Conservation (phyloP, 2,113 vertebrate genomes). For the Pristiophorus japonicus region DNA sequence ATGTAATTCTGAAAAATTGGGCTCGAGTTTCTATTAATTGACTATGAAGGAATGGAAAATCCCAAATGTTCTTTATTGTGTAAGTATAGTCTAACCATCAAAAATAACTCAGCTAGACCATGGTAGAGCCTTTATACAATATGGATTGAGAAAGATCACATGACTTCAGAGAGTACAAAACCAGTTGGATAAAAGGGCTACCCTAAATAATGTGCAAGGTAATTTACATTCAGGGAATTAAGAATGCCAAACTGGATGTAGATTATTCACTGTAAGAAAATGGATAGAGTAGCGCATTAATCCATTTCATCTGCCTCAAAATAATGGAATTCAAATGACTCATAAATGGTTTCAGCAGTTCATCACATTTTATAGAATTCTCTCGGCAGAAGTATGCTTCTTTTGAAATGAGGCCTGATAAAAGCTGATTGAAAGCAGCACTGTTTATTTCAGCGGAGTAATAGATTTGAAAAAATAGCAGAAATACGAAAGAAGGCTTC, state of each 20-base stretch:
- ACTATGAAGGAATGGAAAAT: no score
- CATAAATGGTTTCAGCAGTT: background rate
- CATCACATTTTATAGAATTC: background rate
- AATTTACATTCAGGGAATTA: background rate
- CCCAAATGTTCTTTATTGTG: no score
- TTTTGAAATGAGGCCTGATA: background rate
- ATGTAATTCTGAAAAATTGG: no score
- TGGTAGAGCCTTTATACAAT: background rate
- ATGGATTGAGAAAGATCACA: background rate
- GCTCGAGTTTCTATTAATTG: no score
- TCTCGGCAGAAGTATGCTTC: background rate
- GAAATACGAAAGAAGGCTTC: background rate
- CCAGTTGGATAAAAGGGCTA: background rate
- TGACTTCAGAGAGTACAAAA: background rate
- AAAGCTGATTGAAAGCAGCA: background rate
- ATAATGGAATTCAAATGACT: conserved; percentile 24
- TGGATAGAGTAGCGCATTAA: background rate
- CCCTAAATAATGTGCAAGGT: background rate
- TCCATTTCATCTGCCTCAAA: background rate
- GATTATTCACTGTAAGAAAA: background rate
- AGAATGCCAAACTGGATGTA: background rate
- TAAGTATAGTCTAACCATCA: no score
- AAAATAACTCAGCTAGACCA: background rate
- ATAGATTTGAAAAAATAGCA: background rate
- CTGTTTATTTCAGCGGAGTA: background rate